Evolutionary conservation across 2,797 vertebrate species (phyloP).

Genomic region (Siniperca scherzeri): DNA sequence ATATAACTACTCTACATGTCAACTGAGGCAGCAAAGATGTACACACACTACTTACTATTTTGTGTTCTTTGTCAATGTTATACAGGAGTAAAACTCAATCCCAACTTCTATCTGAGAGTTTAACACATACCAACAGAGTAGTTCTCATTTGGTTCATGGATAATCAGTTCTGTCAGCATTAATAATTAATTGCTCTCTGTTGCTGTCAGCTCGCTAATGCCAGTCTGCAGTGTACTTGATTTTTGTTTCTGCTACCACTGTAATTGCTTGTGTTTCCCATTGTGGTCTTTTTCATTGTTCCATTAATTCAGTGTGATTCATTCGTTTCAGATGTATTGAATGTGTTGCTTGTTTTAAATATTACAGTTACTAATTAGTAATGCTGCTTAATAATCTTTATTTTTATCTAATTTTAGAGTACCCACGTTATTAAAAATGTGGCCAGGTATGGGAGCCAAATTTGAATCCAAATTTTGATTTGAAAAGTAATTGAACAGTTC

Average conservation of each 20-base stretch:
- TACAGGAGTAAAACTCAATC: conserved; percentile 35
- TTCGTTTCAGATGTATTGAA: conserved; percentile 21
- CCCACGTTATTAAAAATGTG: background rate
- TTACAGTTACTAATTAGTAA: conserved; percentile 29
- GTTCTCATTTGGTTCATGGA: conserved; percentile 55
- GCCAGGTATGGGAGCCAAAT: background rate
- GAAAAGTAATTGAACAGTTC: background rate
- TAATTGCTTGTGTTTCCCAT: conserved; percentile 34
- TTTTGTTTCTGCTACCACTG: conserved; percentile 43
- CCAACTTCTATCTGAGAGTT: conserved; percentile 31
- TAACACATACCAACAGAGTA: conserved; percentile 17
- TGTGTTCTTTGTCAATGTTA: conserved; percentile 21
- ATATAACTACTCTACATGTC: conserved; percentile 5
- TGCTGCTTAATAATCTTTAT: conserved; percentile 1
- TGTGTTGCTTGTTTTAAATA: conserved; percentile 33
- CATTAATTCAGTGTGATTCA: conserved; percentile 51
- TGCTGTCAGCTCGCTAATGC: conserved; percentile 53
- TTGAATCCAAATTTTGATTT: too few relatives aligned
- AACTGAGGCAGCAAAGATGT: background rate
- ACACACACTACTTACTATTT: background rate
- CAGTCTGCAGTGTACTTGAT: conserved; percentile 48
- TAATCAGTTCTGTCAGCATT: conserved; percentile 59
- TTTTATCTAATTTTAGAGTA: background rate
- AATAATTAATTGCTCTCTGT: conserved; percentile 57
- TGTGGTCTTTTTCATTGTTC: conserved; percentile 44